phyloP scores from a whole-genome alignment of 2,797 vertebrate genomes.

The Rachycentron canadum region DNA sequence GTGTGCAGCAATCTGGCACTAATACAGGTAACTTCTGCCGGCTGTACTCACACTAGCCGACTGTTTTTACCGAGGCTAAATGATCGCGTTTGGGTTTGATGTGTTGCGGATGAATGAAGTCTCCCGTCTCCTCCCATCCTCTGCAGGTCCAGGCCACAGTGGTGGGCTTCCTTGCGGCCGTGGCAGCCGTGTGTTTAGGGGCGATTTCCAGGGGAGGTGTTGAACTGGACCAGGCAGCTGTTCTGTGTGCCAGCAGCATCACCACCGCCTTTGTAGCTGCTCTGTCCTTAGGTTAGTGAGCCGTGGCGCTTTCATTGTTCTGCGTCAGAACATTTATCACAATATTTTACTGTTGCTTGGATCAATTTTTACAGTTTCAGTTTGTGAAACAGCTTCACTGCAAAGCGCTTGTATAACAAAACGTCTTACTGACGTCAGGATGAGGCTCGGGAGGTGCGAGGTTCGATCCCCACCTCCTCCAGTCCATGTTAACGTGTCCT shows the following conservation, averaged over 20 bases:
- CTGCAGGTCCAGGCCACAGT: conserved; percentile 94
- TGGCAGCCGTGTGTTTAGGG: conserved; percentile 91
- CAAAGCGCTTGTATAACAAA: not conserved
- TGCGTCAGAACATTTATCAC: not conserved
- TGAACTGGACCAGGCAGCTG: conserved; percentile 88
- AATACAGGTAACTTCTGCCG: conserved; percentile 89
- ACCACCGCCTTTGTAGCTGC: conserved; percentile 94
- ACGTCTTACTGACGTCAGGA: not conserved
- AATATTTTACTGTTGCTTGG: not conserved
- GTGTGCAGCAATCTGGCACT: conserved; percentile 94
- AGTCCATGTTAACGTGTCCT: no score
- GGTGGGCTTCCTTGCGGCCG: conserved; percentile 93
- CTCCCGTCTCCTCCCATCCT: not conserved
- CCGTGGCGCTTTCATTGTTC: not conserved
- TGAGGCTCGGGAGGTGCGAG: no score
- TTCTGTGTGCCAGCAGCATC: conserved; percentile 95
- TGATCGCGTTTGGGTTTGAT: not conserved
- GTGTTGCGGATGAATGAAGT: not conserved
- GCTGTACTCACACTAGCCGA: not conserved
- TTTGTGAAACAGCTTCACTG: not conserved
- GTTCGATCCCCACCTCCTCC: no score
- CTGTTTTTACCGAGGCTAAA: not conserved
- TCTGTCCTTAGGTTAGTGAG: conserved; percentile 89
- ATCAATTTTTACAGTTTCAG: not conserved
- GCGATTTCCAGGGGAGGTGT: conserved; percentile 88